Conservation (phyloP, 1,140 invertebrate genomes). For the Trichoplusia ni region DNA sequence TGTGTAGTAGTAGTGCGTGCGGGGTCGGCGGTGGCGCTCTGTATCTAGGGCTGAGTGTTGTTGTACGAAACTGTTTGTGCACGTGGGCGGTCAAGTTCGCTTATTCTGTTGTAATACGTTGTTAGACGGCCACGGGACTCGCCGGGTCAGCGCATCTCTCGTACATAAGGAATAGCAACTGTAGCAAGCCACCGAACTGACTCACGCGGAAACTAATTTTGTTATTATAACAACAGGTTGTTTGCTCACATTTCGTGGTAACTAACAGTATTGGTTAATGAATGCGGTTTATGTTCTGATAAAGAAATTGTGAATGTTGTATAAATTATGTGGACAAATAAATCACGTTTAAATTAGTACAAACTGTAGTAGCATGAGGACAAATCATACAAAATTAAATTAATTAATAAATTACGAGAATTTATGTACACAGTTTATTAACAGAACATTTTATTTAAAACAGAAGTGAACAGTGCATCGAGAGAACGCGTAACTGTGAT, state of each 20-base stretch:
- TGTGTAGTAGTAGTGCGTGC: conserved; percentile 8
- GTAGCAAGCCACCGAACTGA: conserved; percentile 59
- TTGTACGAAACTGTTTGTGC: conserved; percentile 46
- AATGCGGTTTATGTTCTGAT: conserved; percentile 33
- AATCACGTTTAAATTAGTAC: conserved; percentile 20
- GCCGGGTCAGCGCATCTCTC: conserved; percentile 64
- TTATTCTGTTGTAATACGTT: conserved; percentile 55
- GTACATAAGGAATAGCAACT: conserved; percentile 56
- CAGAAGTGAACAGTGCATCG: too few relatives aligned
- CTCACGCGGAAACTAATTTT: conserved; percentile 56
- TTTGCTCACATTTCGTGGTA: conserved; percentile 63
- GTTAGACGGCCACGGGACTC: conserved; percentile 56
- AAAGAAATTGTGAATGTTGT: conserved; percentile 27
- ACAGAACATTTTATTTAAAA: too few relatives aligned
- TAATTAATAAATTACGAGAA: background rate
- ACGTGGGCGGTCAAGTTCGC: conserved; percentile 72
- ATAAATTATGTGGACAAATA: conserved; percentile 27
- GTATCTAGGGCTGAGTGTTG: conserved; percentile 24
- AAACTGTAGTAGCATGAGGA: conserved; percentile 20
- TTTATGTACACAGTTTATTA: too few relatives aligned
- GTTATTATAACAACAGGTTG: conserved; percentile 59
- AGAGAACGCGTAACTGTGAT: too few relatives aligned
- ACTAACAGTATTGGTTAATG: conserved; percentile 41
- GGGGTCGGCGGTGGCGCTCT: background rate
- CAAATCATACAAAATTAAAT: background rate